Conservation (phyloP, 2,113 vertebrate genomes). For the Thalassoma bifasciatum region DNA sequence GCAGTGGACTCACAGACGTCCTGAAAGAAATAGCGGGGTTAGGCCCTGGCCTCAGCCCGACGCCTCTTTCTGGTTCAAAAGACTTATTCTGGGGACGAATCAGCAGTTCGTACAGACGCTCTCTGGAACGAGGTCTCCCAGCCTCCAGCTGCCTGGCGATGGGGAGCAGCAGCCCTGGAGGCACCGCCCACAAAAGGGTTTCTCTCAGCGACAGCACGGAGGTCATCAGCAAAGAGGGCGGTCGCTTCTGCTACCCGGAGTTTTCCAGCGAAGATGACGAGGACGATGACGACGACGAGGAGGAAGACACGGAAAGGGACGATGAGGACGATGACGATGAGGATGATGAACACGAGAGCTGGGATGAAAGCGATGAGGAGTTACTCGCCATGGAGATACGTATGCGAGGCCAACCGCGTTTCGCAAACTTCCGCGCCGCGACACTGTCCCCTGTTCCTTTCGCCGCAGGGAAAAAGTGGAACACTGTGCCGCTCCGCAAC, state of each 20-base stretch:
- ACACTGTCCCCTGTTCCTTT: slow-evolving; percentile 95
- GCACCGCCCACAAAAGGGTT: slow-evolving; percentile 84
- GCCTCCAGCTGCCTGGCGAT: slow-evolving; percentile 90
- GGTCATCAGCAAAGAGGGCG: slow-evolving; percentile 95
- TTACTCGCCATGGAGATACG: slow-evolving; percentile 97
- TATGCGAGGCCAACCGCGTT: slow-evolving; percentile 97
- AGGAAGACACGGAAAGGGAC: slow-evolving; percentile 85
- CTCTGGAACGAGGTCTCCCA: slow-evolving; percentile 92
- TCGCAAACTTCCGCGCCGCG: slow-evolving; percentile 94
- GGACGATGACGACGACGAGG: slow-evolving; percentile 88
- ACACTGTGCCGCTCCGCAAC: slow-evolving; percentile 95
- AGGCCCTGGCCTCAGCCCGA: slow-evolving; percentile 74
- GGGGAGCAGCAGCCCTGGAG: slow-evolving; percentile 73
- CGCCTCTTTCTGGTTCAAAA: slow-evolving; percentile 77
- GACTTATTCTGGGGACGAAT: slow-evolving; percentile 94
- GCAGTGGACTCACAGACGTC: slow-evolving; percentile 94
- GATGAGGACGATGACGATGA: slow-evolving; percentile 85
- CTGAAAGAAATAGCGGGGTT: slow-evolving; percentile 96
- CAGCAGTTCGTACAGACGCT: slow-evolving; percentile 91
- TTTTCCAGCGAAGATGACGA: slow-evolving; percentile 92
- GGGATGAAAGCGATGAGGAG: slow-evolving; percentile 99
- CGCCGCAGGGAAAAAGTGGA: slow-evolving; percentile 94
- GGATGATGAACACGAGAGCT: slow-evolving; percentile 93
- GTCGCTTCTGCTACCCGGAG: slow-evolving; percentile 97
- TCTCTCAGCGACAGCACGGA: slow-evolving; percentile 90